Evolutionary conservation across 2,113 vertebrate genomes (phyloP).

Genomic region (Ictalurus punctatus): DNA sequence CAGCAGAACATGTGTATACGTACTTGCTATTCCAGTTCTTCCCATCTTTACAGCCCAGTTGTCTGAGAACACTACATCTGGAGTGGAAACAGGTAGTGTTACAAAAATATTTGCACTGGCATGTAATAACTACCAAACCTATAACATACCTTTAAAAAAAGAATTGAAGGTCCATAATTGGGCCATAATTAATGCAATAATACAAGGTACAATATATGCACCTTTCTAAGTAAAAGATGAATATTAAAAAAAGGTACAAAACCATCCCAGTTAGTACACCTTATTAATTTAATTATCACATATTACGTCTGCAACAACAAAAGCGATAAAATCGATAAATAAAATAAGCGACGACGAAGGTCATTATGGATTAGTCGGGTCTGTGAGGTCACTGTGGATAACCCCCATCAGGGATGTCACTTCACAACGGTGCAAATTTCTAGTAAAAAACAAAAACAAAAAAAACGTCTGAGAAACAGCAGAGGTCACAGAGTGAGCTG

Average conservation of each 20-base stretch:
- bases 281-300: not conserved
- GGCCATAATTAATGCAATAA: not conserved
- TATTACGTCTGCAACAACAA: not conserved
- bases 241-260: not conserved
- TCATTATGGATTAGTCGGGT: too few species aligned
- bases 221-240: not conserved
- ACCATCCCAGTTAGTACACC: not conserved
- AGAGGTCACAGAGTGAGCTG: too few species aligned
- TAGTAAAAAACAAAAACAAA: too few species aligned
- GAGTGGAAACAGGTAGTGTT: conserved; percentile 44
- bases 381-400: too few species aligned
- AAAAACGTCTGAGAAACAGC: too few species aligned
- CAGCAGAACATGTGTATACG: conserved; percentile 54
- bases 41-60: conserved; percentile 89
- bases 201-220: not conserved
- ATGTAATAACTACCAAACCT: not conserved
- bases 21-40: conserved; percentile 93
- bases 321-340: too few species aligned
- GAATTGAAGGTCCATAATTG: not conserved
- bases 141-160: not conserved
- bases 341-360: too few species aligned
- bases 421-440: too few species aligned
- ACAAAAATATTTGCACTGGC: not conserved
- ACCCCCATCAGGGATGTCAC: too few species aligned
- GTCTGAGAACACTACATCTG: conserved; percentile 89